A percentile compares a stretch with the other conserved stretches of the same genome.
phyloP scores from a whole-genome alignment of 2,113 vertebrate genomes.

The Jaculus jaculus region DNA sequence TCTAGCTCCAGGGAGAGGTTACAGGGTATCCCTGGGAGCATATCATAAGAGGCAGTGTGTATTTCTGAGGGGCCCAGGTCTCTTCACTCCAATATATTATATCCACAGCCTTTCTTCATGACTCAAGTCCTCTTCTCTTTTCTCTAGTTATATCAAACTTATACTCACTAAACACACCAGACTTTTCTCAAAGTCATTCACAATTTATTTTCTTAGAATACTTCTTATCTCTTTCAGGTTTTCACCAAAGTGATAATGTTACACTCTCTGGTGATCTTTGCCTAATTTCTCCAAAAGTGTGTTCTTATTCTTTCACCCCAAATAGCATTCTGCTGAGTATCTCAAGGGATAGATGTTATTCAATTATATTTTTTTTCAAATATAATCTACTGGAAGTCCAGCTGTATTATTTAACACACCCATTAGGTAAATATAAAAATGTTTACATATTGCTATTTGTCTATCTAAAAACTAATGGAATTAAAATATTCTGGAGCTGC shows the following conservation, averaged over 20 bases:
- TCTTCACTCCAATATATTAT: not conserved
- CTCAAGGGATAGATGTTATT: not conserved
- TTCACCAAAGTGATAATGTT: not conserved
- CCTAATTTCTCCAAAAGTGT: not conserved
- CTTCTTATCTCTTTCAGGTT: not conserved
- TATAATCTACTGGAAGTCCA: not conserved
- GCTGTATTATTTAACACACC: not conserved
- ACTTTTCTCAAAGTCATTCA: not conserved
- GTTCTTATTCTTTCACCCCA: not conserved
- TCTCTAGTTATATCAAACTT: not conserved
- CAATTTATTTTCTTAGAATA: not conserved
- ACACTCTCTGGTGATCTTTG: not conserved
- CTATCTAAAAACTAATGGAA: not conserved
- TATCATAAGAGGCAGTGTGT: accelerated
- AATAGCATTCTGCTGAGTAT: not conserved
- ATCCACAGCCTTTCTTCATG: not conserved
- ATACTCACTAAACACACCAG: not conserved
- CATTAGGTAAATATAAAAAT: not conserved
- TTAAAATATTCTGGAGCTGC: not conserved
- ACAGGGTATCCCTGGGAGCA: not conserved
- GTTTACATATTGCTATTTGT: not conserved
- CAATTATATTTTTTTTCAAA: not conserved
- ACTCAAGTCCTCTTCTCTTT: not conserved
- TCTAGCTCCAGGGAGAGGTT: not conserved
- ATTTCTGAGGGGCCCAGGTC: not conserved